Evolutionary conservation across 2,888 invertebrate species (phyloP).

Genomic region (Drosophila rubida): DNA sequence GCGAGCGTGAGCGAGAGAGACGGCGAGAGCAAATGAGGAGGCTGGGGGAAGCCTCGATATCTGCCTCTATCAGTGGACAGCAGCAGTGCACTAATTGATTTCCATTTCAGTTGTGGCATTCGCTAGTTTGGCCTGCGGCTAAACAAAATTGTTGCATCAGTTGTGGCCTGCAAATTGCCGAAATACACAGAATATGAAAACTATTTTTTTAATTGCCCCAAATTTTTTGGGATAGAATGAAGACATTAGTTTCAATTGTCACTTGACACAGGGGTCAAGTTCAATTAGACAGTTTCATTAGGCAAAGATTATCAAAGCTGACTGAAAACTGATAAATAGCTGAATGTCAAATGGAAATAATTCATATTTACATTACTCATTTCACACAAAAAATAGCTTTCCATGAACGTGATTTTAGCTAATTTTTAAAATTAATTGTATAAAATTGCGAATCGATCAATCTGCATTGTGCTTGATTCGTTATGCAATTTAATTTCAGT

Average conservation of each 20-base stretch:
- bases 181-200: not conserved
- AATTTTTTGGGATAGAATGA: constrained; percentile 54
- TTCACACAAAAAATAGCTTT: no score
- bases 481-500: not conserved
- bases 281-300: constrained; percentile 51
- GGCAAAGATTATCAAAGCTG: constrained; percentile 13
- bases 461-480: not conserved
- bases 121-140: constrained; percentile 38
- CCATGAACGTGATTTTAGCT: no score
- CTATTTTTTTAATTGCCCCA: constrained; percentile 22
- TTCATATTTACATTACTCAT: no score
- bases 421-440: no score
- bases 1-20: no score
- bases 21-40: constrained; percentile 1
- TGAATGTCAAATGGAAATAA: not conserved
- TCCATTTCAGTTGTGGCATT: constrained; percentile 50
- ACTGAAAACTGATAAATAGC: not conserved
- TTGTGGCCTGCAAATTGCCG: constrained; percentile 3
- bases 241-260: constrained; percentile 68
- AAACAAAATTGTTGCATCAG: constrained; percentile 15
- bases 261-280: constrained; percentile 70
- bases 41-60: constrained; percentile 19
- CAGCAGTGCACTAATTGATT: constrained; percentile 64
- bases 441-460: no score
- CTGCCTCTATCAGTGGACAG: constrained; percentile 12